These are phyloP conservation scores for Gymnothorax reevesii DNA, from an alignment of 2,797 vertebrate species.

Conservation along the genomic window DNA sequence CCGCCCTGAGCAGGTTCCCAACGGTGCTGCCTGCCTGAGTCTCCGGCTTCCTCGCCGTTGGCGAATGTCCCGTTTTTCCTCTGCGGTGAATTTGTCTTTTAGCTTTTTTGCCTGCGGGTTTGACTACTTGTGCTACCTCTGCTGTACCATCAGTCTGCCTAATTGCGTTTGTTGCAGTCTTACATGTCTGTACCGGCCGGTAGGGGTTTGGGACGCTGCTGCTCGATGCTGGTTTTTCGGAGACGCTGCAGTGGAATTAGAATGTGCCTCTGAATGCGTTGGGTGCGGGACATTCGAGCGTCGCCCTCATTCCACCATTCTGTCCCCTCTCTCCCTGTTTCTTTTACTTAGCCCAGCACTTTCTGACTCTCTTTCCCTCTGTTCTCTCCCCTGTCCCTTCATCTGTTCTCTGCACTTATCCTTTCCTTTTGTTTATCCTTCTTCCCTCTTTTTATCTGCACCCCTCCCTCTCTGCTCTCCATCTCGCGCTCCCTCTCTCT, in stretches of 20 bases:
- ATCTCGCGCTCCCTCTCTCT: neutral
- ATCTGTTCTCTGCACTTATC: neutral
- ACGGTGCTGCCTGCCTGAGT: neutral
- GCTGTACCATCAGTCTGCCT: constrained; percentile 28
- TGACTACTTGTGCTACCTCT: constrained; percentile 22
- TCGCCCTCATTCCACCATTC: neutral
- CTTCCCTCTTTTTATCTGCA: too few species aligned
- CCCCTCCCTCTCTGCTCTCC: too few species aligned
- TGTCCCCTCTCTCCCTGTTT: neutral
- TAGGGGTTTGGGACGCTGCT: constrained; percentile 28
- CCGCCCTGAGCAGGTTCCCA: neutral
- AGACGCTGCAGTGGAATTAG: constrained; percentile 32
- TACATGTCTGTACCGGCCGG: constrained; percentile 21
- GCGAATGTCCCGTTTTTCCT: constrained; percentile 28
- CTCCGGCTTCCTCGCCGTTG: neutral
- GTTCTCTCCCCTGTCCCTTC: neutral
- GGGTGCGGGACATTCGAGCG: neutral
- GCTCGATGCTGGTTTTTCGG: neutral
- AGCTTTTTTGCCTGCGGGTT: constrained; percentile 8
- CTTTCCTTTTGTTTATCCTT: neutral
- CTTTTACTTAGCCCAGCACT: neutral
- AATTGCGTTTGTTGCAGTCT: constrained; percentile 29
- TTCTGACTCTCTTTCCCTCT: neutral
- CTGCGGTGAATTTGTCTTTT: constrained; percentile 12
- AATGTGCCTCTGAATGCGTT: neutral